Evolutionary conservation across 2,797 vertebrate genomes (phyloP), one percentile per base, ranked within the genome.

Genomic region (Sebastes flavidus): DNA sequence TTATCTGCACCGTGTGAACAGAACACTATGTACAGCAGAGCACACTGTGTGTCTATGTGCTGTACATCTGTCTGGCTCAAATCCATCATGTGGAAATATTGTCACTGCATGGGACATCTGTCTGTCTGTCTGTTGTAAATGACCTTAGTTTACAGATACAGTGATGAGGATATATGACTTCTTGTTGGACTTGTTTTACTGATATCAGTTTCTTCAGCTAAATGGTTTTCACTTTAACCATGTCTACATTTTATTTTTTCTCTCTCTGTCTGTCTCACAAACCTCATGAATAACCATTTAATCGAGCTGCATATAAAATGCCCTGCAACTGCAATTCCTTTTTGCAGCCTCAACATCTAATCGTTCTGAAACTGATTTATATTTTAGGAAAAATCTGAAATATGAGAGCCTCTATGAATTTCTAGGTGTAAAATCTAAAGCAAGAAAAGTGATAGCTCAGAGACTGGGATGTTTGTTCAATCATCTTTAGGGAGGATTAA

Each of bases 21-120:
- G 75, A 71, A 87, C 82, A 81, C 52, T 5, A 34, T 22, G 78
- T 80, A 80, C 63, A 85, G 71, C 59, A 34, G 8, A 77, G 27
- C 14, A 27, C 6, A 52, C 25, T 0, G 54, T 56, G n/a, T 52
- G 20, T 60, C 16, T 24, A 6, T 49, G 4, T 49, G 38, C 59
- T 65, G 42, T 22, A 67, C 30, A 84, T 27, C 52, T 20, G 29
- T 46, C 29, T 38, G 59, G 32, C 68, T 66, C 38, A 56, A 14
- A 34, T 62, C 3, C 8, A 34, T 54, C 13, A 30, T 8, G n/a
- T 60, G 42, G 13, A 54, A 36, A 29, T 24, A 5, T n/a, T 55
- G 24, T 22, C 70, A 61, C 4, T 46, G 10, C 36, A 14, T 49
- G 36, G 24, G 25, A n/a, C 12, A 59, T 55, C 61, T 75, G 14